Percentiles rank a stretch among this genome's conserved stretches.
Evolutionary conservation across 2,113 vertebrate genomes (phyloP).

Genomic region (Chroicocephalus ridibundus): DNA sequence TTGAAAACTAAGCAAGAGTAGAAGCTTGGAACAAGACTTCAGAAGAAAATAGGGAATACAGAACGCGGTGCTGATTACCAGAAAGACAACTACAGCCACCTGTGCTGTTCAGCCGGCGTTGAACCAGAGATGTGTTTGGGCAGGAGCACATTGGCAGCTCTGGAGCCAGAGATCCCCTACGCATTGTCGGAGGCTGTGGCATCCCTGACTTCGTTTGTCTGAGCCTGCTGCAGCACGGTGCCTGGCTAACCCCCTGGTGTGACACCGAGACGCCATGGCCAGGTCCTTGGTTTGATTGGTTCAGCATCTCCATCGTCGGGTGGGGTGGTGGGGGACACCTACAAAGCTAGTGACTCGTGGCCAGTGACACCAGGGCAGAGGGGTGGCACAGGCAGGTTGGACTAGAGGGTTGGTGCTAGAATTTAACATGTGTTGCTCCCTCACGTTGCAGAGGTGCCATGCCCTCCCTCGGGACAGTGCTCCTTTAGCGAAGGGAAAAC

Average conservation of each 20-base stretch:
- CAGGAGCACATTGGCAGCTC: rapidly evolving
- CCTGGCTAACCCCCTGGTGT: background rate
- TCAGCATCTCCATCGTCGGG: rapidly evolving
- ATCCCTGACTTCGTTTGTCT: background rate
- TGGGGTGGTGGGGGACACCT: background rate
- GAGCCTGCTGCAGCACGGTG: rapidly evolving
- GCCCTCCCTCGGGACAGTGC: background rate
- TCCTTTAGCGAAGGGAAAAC: rapidly evolving
- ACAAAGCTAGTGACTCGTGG: background rate
- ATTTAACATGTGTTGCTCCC: background rate
- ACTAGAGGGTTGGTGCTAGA: background rate
- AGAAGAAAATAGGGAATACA: background rate
- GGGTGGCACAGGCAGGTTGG: background rate
- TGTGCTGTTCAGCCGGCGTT: rapidly evolving
- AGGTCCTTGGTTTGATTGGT: background rate
- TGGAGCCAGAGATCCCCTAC: background rate
- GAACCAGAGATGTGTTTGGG: background rate
- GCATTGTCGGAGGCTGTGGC: rapidly evolving
- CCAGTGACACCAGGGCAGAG: background rate
- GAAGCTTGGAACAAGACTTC: background rate
- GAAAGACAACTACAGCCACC: background rate
- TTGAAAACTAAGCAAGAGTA: background rate
- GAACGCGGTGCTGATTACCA: background rate
- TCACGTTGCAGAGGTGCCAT: background rate
- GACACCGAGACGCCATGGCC: rapidly evolving